phyloP scores from a whole-genome alignment of 2,888 invertebrate genomes.

The Brenthis hecate region DNA sequence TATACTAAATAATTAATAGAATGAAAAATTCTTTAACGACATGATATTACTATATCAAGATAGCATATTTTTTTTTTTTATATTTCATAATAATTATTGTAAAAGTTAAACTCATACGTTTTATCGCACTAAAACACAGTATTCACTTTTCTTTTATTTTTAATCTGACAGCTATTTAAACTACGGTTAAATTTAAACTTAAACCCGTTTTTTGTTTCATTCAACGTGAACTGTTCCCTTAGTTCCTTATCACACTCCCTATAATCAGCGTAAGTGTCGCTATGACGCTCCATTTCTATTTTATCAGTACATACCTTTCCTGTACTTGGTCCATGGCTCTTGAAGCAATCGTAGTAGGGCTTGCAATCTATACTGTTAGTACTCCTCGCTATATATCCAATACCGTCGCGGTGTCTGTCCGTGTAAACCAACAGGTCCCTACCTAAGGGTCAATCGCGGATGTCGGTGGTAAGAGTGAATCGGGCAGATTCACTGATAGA shows the following conservation, averaged over 20 bases:
- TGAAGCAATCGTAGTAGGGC: conserved; percentile 75
- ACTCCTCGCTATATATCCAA: conserved; percentile 65
- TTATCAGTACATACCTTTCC: conserved; percentile 40
- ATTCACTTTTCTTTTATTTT: conserved; percentile 65
- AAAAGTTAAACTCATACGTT: too few relatives aligned
- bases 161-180: conserved; percentile 69
- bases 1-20: too few relatives aligned
- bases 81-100: too few relatives aligned
- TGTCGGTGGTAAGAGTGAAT: conserved; percentile 70
- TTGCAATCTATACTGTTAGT: conserved; percentile 75
- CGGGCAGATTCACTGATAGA: conserved; percentile 71
- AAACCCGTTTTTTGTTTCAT: conserved; percentile 62
- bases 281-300: conserved; percentile 59
- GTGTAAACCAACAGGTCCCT: conserved; percentile 54
- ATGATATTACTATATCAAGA: too few relatives aligned
- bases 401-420: conserved; percentile 55
- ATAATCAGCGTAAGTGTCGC: conserved; percentile 68
- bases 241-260: conserved; percentile 56
- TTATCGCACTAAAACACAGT: conserved; percentile 46
- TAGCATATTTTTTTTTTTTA: too few relatives aligned
- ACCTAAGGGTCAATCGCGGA: conserved; percentile 70
- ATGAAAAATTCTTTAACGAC: too few relatives aligned
- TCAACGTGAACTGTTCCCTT: conserved; percentile 52
- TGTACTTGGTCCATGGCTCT: conserved; percentile 49
- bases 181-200: conserved; percentile 74